Base-by-base conservation (phyloP, 2,888 invertebrate species). In the Cataglyphis altisquamis region DNA sequence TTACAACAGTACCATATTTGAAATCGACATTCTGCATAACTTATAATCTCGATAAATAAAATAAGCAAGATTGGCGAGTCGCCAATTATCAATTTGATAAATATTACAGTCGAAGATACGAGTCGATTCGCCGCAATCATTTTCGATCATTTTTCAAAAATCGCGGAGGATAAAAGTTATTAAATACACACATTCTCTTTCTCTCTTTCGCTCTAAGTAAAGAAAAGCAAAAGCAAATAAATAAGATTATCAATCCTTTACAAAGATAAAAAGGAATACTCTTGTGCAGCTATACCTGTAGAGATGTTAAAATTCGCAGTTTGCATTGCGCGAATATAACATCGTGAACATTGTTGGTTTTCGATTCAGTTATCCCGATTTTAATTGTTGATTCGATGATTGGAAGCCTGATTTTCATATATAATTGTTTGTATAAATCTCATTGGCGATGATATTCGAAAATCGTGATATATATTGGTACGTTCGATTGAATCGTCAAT, bases 401-500 rank as follows among this genome's bases (percentile, higher is more conserved):
- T 9, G 4, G 39, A 64, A 12, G 32, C 25, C 0, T 39, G 32
- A 32, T 32, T 48, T 64, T 63, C 63, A 15, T 25, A 1, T 25
- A 12, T 6, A 9, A 29, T 9, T n/a, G n/a, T 4, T 18, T 0
- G 10, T 15, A 29, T 8, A 12, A 75, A 36, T 39, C 45, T 74
- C 25, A 1, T 41, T 25, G 32, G 41, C 4, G 45, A 74, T 21
- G 74, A 63, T 63, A 21, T 75, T 39, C 25, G 21, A 12, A n/a
- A 39, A 55, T 77, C 67, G 3, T 25, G n/a, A 67, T 45, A 45
- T n/a, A n/a, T n/a, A 15, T 78, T 39, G 39, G n/a, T 12, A 25
- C 48, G 45, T 15, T 12, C 0, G 39, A 15, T 25, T 12, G 45
- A 39, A 55, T 66, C 39, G 29, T 55, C 29, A 52, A 77, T 66